Evolutionary conservation across 2,797 vertebrate genomes (phyloP).

Genomic region (Neosalanx taihuensis): DNA sequence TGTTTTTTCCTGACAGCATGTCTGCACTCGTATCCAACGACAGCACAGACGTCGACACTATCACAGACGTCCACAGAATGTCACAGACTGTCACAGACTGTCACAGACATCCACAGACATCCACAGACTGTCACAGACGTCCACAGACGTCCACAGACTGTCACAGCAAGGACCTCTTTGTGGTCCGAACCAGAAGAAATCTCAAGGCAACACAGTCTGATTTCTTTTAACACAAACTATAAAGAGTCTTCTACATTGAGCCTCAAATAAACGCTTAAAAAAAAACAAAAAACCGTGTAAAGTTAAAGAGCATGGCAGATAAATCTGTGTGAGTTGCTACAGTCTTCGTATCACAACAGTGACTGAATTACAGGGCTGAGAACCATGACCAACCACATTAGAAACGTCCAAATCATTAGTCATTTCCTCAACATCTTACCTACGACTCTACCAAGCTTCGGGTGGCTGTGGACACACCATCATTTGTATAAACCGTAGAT

Average conservation of each 20-base stretch:
- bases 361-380: conserved; percentile 32
- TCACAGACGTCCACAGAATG: too few species aligned
- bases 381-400: conserved; percentile 48
- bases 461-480: neutral
- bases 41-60: neutral
- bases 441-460: conserved; percentile 18
- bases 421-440: conserved; percentile 57
- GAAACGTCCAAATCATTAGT: conserved; percentile 51
- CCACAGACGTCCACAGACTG: too few species aligned
- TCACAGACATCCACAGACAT: neutral
- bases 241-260: neutral
- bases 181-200: neutral
- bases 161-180: neutral
- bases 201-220: neutral
- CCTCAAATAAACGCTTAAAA: neutral
- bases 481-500: neutral
- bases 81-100: neutral
- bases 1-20: conserved; percentile 50
- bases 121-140: neutral
- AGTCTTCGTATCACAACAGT: conserved; percentile 29
- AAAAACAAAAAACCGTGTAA: neutral
- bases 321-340: neutral
- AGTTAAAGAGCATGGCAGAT: neutral
- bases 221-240: neutral
- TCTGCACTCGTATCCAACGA: conserved; percentile 27